phyloP scores from a whole-genome alignment of 2,797 vertebrate genomes.

The Coranthus polyacanthus region DNA sequence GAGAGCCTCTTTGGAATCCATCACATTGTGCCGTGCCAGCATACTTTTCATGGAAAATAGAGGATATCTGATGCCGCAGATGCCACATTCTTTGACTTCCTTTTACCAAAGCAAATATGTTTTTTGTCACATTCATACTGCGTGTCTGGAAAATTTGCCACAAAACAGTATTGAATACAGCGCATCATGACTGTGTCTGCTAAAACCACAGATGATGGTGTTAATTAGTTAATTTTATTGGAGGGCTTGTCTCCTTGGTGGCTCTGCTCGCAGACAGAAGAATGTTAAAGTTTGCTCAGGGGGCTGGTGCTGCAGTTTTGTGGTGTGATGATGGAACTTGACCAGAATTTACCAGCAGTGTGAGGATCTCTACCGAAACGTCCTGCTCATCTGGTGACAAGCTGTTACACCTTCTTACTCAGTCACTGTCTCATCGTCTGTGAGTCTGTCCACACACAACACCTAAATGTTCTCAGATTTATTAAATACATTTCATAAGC shows the following conservation, averaged over 20 bases:
- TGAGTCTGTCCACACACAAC: constrained; percentile 7
- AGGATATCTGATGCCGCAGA: constrained; percentile 39
- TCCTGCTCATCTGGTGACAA: constrained; percentile 62
- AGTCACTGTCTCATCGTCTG: constrained; percentile 8
- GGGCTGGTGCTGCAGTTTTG: constrained; percentile 35
- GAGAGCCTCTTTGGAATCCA: constrained; percentile 54
- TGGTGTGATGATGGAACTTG: constrained; percentile 25
- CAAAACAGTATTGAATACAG: not conserved
- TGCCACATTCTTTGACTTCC: not conserved
- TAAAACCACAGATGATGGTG: constrained; percentile 33
- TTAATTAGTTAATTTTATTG: constrained; percentile 45
- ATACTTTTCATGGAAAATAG: constrained; percentile 46
- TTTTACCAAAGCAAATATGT: constrained; percentile 17
- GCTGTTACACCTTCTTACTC: constrained; percentile 34
- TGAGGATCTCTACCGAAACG: constrained; percentile 32
- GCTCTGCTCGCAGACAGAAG: constrained; percentile 41
- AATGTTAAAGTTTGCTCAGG: constrained; percentile 62
- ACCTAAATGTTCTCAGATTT: constrained; percentile 18
- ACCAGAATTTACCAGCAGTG: constrained; percentile 39
- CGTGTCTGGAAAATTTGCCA: constrained; percentile 12
- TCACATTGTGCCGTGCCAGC: constrained; percentile 49
- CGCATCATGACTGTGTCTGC: not conserved
- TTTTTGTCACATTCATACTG: constrained; percentile 18
- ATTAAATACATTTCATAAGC: constrained; percentile 34
- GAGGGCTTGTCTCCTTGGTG: constrained; percentile 28